Evolutionary conservation across 2,113 vertebrate species (phyloP).

Genomic region (Psittacus erithacus): DNA sequence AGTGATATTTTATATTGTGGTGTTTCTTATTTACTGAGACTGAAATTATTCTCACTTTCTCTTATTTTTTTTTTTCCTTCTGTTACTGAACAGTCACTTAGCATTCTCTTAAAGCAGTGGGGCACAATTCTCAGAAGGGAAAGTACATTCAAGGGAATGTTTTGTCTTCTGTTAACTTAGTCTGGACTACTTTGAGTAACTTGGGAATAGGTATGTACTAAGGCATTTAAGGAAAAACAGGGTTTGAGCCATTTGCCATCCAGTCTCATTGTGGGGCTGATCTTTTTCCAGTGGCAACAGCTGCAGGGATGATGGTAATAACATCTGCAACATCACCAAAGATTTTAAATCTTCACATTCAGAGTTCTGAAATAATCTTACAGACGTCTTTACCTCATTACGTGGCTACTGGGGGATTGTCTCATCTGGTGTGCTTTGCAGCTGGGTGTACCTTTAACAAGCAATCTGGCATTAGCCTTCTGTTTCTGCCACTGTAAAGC

Average conservation of each 20-base stretch:
- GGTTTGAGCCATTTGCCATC: neutral
- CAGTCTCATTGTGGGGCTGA: slow-evolving; percentile 3
- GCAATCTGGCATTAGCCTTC: slow-evolving; percentile 77
- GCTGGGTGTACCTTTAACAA: slow-evolving; percentile 73
- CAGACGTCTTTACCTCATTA: slow-evolving; percentile 78
- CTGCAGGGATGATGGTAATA: slow-evolving; percentile 35
- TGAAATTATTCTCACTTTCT: neutral
- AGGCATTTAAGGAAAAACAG: neutral
- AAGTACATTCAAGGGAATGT: neutral
- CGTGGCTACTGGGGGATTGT: slow-evolving; percentile 65
- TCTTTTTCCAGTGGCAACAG: slow-evolving; percentile 39
- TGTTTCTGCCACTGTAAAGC: slow-evolving; percentile 68
- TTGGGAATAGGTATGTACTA: neutral
- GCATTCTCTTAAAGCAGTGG: neutral
- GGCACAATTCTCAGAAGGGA: neutral
- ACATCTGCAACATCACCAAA: slow-evolving; percentile 56
- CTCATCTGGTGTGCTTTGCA: slow-evolving; percentile 71
- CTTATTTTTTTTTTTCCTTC: neutral
- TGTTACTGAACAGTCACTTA: neutral
- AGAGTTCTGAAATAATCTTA: slow-evolving; percentile 59
- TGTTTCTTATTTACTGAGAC: neutral
- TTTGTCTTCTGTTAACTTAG: neutral
- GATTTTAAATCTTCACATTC: slow-evolving; percentile 60
- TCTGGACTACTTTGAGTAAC: neutral
- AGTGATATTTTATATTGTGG: neutral